Evolutionary conservation across 2,888 invertebrate genomes (phyloP).

Genomic region (Eilema depressum): DNA sequence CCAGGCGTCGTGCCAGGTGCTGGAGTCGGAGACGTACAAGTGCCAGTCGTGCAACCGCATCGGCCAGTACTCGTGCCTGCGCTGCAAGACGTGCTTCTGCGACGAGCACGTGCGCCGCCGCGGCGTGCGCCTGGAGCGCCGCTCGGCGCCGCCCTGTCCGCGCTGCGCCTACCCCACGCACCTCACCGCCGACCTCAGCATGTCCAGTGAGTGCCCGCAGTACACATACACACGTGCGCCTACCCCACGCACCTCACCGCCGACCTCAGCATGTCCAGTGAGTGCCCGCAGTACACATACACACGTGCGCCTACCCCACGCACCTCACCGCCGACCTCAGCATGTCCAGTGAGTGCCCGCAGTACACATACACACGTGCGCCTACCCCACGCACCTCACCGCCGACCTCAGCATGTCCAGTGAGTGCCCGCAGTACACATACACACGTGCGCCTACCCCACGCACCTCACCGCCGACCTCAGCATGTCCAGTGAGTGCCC

Average conservation of each 20-base stretch:
- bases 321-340: not conserved
- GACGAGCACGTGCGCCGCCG: constrained; percentile 96
- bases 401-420: no score
- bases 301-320: constrained; percentile 79
- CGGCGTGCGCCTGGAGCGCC: constrained; percentile 63
- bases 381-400: constrained; percentile 83
- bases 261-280: no score
- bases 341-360: constrained; percentile 7
- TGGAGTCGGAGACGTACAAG: constrained; percentile 98
- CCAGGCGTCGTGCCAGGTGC: constrained; percentile 98
- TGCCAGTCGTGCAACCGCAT: constrained; percentile 98
- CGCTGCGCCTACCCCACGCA: constrained; percentile 97
- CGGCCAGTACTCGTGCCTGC: constrained; percentile 97
- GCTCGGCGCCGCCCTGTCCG: constrained; percentile 91
- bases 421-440: not conserved
- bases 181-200: constrained; percentile 97
- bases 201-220: constrained; percentile 88
- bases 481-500: constrained; percentile 1
- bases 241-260: constrained; percentile 78
- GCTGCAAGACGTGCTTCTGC: constrained; percentile 98
- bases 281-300: not conserved
- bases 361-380: constrained; percentile 83
- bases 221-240: constrained; percentile 85
- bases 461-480: not conserved
- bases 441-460: not conserved